Evolutionary conservation across 2,797 vertebrate genomes (phyloP).

Genomic region (Dromococcyx pavoninus): DNA sequence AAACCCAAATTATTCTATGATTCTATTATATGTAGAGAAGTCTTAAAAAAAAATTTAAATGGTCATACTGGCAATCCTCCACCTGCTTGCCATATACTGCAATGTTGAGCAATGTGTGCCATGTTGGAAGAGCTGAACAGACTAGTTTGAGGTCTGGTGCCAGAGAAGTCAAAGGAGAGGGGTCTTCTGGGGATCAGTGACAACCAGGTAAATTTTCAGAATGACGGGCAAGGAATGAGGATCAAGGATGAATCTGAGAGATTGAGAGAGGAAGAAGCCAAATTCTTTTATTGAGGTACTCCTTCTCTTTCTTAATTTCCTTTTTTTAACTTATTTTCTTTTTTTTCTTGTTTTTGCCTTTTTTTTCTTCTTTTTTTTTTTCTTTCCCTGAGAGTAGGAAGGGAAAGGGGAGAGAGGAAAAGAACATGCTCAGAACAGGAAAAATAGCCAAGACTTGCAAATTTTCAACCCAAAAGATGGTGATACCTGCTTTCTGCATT

Average conservation of each 20-base stretch:
- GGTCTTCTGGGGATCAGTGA: neutral
- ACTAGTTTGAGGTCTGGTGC: neutral
- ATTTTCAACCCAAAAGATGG: neutral
- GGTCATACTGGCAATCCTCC: neutral
- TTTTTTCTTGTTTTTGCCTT: accelerated
- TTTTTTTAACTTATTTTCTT: neutral
- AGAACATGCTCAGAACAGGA: accelerated
- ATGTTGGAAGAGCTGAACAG: neutral
- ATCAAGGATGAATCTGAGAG: neutral
- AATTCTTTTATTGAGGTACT: neutral
- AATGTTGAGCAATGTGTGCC: neutral
- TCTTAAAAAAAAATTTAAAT: neutral
- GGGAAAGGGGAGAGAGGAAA: neutral
- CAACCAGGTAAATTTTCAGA: neutral
- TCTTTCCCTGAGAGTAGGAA: neutral
- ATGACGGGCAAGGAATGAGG: neutral
- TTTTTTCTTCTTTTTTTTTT: too few relatives aligned
- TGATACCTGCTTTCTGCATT: neutral
- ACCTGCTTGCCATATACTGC: neutral
- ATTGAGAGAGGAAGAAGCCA: neutral
- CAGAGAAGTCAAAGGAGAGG: neutral
- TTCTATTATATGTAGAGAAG: neutral
- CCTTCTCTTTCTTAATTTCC: neutral
- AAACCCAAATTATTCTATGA: neutral
- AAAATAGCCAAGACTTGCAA: neutral